Percentiles rank a stretch among this genome's conserved stretches.
Evolutionary conservation across 1,140 invertebrate species (phyloP).

Genomic region (Pseudomyrmex gracilis): DNA sequence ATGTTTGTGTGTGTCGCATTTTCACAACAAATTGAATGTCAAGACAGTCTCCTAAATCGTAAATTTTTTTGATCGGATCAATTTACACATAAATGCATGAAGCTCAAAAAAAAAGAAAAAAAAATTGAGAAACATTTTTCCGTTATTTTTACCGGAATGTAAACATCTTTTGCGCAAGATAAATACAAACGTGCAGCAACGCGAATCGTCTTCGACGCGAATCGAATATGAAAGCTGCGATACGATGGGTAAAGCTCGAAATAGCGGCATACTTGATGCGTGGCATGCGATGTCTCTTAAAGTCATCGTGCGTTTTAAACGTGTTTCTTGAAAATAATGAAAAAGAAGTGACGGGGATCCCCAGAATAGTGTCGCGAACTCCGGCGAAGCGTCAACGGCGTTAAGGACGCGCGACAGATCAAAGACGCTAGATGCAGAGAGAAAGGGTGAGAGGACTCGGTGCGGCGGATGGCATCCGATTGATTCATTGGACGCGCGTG

Average conservation of each 20-base stretch:
- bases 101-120: neutral
- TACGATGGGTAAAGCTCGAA: neutral
- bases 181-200: slow-evolving; percentile 19
- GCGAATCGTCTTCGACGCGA: slow-evolving; percentile 2
- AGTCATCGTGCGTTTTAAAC: slow-evolving; percentile 13
- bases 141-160: slow-evolving; percentile 35
- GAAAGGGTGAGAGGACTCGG: slow-evolving; percentile 55
- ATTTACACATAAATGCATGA: neutral
- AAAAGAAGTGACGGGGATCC: slow-evolving; percentile 35
- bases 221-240: slow-evolving; percentile 28
- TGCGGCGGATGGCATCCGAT: slow-evolving; percentile 70
- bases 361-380: slow-evolving; percentile 19
- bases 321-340: slow-evolving; percentile 31
- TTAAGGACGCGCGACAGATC: slow-evolving; percentile 64
- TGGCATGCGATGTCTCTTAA: neutral
- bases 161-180: neutral
- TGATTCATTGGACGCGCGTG: slow-evolving; percentile 83
- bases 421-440: slow-evolving; percentile 44
- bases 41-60: neutral
- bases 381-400: slow-evolving; percentile 18
- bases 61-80: slow-evolving; percentile 10
- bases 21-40: no score
- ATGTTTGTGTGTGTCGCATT: no score
- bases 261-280: slow-evolving; percentile 20
- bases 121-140: neutral